Evolutionary conservation across 2,888 invertebrate species (phyloP), one percentile per base, ranked within the genome.

Genomic region (Mythimna pallens): DNA sequence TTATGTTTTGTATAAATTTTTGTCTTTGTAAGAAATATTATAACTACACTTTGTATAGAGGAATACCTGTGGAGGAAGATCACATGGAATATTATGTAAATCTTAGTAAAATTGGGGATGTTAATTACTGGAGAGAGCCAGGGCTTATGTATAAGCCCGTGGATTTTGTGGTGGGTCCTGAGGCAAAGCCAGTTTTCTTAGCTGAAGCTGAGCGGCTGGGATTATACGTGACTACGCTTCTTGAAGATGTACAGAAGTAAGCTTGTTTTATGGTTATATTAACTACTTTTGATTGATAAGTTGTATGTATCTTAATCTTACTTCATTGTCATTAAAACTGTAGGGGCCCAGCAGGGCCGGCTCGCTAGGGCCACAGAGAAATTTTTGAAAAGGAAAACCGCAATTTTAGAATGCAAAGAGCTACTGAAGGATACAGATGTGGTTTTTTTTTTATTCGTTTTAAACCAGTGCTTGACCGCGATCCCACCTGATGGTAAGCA

Each of bases 161-260:
- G 0, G 94, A 95, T 9, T 94, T 96, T 52, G 73, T 92, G 0
- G 86, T 94, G 22, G 78, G 84, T 0, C 95, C 95, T 20, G 82
- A 84, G 0, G 77, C 89, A 3, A 90, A 86, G 22, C 17, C 66
- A 0, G 3, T 36, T 0, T 93, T 95, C 25, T 34, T 89, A 3
- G 70, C 43, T 12, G 85, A 88, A 3, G 92, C 93, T 1, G 65
- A 82, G 1, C 73, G 57, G 7, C 67, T 76, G 3, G 89, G 89
- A 0, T 73, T 95, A 10, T 87, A 91, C 66, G 81, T 93, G 62
- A 89, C 90, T 0, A 92, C 91, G 0, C 58, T 95, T 0, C 88
- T 92, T 40, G 86, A 89, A 3, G 87, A 95, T 84, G 80, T 96
- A 0, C 95, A 96, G 79, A 88, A 86, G 95, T 96, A 84, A 84